These are phyloP conservation scores for Eptatretus burgeri DNA, from an alignment of 2,113 vertebrate species.

Conservation along the genomic window DNA sequence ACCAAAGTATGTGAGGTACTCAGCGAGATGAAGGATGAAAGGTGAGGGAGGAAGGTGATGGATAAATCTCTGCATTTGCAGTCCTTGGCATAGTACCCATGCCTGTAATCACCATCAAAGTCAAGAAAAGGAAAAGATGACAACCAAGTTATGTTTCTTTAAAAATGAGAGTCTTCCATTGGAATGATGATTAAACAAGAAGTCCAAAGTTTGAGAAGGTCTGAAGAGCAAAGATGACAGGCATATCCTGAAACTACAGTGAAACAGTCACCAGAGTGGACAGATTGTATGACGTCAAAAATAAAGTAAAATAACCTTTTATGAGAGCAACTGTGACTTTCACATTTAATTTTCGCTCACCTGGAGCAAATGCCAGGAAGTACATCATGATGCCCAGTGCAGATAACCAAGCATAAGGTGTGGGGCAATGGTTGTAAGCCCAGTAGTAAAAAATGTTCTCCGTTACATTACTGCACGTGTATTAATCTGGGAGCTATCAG, in stretches of 20 bases:
- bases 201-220: too few relatives aligned
- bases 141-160: too few relatives aligned
- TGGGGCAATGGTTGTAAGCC: conserved; percentile 93
- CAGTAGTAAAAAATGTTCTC: conserved; percentile 32
- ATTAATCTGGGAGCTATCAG: too few relatives aligned
- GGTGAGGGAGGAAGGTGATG: conserved; percentile 55
- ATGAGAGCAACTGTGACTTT: too few relatives aligned
- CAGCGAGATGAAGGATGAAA: conserved; percentile 71
- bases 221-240: too few relatives aligned
- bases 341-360: too few relatives aligned
- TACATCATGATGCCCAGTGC: conserved; percentile 62
- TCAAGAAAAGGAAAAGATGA: not conserved
- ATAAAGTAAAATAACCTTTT: too few relatives aligned
- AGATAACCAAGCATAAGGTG: conserved; percentile 58
- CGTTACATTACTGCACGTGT: conserved; percentile 57
- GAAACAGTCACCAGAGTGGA: too few relatives aligned
- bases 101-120: conserved; percentile 18
- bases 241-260: too few relatives aligned
- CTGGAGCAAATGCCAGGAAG: conserved; percentile 64
- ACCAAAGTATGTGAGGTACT: conserved; percentile 88
- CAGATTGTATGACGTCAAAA: too few relatives aligned
- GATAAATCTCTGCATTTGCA: conserved; percentile 91
- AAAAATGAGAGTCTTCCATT: too few relatives aligned
- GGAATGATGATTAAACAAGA: too few relatives aligned
- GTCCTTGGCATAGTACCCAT: conserved; percentile 99